Evolutionary conservation across 2,113 vertebrate species (phyloP).

Genomic region (Hippocampus guttulatus): DNA sequence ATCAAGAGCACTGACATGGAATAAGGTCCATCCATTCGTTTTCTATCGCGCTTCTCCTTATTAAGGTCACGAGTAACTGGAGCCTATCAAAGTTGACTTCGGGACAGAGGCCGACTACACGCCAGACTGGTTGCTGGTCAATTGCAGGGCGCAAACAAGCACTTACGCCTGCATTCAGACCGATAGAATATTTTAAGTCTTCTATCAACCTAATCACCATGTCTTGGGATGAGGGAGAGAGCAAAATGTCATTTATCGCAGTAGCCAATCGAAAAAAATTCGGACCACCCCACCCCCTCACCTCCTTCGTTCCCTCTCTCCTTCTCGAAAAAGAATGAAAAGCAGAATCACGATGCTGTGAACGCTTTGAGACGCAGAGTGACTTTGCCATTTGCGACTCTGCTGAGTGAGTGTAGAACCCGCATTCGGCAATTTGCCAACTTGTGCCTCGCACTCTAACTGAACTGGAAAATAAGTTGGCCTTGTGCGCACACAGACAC

Average conservation of each 20-base stretch:
- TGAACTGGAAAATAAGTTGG: constrained; percentile 39
- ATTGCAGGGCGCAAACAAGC: too few species aligned
- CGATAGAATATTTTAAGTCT: not conserved
- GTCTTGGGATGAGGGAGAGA: not conserved
- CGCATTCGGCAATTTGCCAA: constrained; percentile 40
- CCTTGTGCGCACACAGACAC: constrained; percentile 11
- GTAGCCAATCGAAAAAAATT: not conserved
- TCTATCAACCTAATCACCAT: not conserved
- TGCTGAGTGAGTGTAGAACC: constrained; percentile 40
- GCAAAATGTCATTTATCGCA: not conserved
- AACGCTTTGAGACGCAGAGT: constrained; percentile 23
- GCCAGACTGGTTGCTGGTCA: not conserved
- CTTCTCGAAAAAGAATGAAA: constrained; percentile 1
- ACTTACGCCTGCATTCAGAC: too few species aligned
- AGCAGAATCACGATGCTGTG: constrained; percentile 27
- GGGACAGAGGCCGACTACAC: not conserved
- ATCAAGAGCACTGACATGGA: not conserved
- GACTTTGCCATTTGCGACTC: constrained; percentile 49
- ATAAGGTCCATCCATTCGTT: not conserved
- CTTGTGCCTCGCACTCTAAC: constrained; percentile 35
- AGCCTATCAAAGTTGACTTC: not conserved
- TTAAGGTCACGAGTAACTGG: not conserved
- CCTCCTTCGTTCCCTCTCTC: not conserved
- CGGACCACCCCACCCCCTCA: not conserved
- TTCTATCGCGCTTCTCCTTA: not conserved